A percentile compares a stretch with the other conserved stretches of the same genome.
Conservation (phyloP, 1,140 invertebrate species). For the Rhynchophorus ferrugineus region DNA sequence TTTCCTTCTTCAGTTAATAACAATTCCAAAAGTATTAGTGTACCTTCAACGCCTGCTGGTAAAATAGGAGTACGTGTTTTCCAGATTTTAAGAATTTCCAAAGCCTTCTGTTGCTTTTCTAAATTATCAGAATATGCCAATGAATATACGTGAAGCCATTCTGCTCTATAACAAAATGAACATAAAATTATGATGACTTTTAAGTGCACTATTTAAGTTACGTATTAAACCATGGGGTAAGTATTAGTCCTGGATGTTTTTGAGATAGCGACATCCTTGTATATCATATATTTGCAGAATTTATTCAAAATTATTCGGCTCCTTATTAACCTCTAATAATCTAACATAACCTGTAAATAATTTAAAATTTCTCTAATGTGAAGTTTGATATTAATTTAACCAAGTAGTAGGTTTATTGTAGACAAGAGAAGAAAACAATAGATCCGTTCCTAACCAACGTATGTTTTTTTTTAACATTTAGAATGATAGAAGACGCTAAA, state of each 20-base stretch:
- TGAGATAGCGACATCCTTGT: slow-evolving; percentile 34
- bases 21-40: slow-evolving; percentile 53
- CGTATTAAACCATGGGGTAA: slow-evolving; percentile 36
- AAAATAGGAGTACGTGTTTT: slow-evolving; percentile 56
- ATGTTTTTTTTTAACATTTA: no score
- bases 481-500: slow-evolving; percentile 36
- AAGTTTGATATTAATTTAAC: no score
- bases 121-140: slow-evolving; percentile 46
- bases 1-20: slow-evolving; percentile 19
- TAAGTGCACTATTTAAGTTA: slow-evolving; percentile 19
- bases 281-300: no score
- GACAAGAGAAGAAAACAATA: no score
- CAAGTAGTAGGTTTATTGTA: no score
- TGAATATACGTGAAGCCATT: slow-evolving; percentile 52
- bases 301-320: no score
- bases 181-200: slow-evolving; percentile 2
- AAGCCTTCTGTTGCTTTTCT: slow-evolving; percentile 42
- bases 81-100: slow-evolving; percentile 51
- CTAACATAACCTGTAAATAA: no score
- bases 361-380: no score
- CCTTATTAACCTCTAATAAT: no score
- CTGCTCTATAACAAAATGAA: slow-evolving; percentile 32
- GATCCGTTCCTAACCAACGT: no score
- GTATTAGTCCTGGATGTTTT: slow-evolving; percentile 30
- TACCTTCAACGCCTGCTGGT: slow-evolving; percentile 60